Evolutionary conservation across 2,888 invertebrate species (phyloP).

Genomic region (Alsophila aescularia): DNA sequence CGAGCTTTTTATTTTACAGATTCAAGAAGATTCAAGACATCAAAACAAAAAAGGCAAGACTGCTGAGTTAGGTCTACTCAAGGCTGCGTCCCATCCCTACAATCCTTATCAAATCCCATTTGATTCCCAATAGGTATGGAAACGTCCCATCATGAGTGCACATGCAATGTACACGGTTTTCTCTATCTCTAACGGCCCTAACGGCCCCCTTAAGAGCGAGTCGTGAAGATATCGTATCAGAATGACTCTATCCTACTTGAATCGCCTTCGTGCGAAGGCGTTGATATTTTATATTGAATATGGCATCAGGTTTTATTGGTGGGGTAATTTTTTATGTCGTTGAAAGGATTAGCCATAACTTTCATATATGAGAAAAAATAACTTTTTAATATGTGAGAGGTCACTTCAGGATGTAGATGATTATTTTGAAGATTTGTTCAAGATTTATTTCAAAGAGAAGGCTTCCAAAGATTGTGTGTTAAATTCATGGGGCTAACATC

Average conservation of each 20-base stretch:
- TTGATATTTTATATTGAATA: constrained; percentile 28
- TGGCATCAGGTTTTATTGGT: constrained; percentile 11
- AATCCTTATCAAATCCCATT: constrained; percentile 42
- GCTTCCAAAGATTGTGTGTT: too few relatives aligned
- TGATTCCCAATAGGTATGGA: constrained; percentile 63
- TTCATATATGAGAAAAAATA: background rate
- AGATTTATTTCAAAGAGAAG: too few relatives aligned
- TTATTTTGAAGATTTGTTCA: too few relatives aligned
- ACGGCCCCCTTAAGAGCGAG: constrained; percentile 56
- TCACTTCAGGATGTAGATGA: too few relatives aligned
- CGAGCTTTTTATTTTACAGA: too few relatives aligned
- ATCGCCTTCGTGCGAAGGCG: constrained; percentile 29
- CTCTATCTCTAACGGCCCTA: constrained; percentile 67
- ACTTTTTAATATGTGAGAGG: too few relatives aligned
- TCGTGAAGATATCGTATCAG: constrained; percentile 62
- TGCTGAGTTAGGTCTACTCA: background rate
- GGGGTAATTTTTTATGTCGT: background rate
- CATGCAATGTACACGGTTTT: constrained; percentile 60
- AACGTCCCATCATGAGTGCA: constrained; percentile 62
- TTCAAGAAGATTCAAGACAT: too few relatives aligned
- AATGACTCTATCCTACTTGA: constrained; percentile 58
- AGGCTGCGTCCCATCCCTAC: constrained; percentile 19
- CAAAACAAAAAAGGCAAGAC: background rate
- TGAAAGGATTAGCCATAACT: background rate
- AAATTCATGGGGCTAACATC: too few relatives aligned